These are phyloP conservation scores for Eutolmus rufibarbis DNA, from an alignment of 2,888 invertebrate genomes.

Conservation along the genomic window DNA sequence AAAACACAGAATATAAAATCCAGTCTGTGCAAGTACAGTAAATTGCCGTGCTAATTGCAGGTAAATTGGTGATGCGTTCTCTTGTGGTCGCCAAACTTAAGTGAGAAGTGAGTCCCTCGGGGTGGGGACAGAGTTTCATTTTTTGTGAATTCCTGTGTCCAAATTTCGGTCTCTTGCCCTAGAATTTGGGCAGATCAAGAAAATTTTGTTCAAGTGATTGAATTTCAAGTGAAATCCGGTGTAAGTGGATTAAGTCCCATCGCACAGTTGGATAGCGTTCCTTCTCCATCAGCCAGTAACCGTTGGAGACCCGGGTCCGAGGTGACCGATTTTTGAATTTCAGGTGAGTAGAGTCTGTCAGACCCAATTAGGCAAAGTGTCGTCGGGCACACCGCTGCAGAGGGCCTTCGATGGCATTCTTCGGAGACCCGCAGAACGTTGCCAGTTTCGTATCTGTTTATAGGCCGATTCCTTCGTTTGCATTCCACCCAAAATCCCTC, in stretches of 20 bases:
- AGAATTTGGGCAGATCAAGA: constrained; percentile 15
- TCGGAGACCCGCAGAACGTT: background rate
- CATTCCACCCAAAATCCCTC: background rate
- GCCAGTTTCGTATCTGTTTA: constrained; percentile 1
- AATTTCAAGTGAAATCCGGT: constrained; percentile 32
- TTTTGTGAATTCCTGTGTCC: constrained; percentile 1
- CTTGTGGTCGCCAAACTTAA: background rate
- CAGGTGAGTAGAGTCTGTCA: constrained; percentile 33
- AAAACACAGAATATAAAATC: background rate
- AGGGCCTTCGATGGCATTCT: background rate
- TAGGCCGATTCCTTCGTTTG: background rate
- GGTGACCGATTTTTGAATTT: background rate
- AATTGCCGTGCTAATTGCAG: constrained; percentile 1
- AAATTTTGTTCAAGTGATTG: constrained; percentile 23
- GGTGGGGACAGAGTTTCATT: background rate
- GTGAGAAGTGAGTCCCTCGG: background rate
- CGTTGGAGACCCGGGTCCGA: background rate
- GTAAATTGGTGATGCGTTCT: background rate
- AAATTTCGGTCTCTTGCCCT: background rate
- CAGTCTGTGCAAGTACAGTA: background rate
- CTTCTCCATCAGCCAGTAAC: background rate
- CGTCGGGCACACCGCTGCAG: background rate
- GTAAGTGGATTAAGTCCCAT: constrained; percentile 30
- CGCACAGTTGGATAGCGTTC: constrained; percentile 25
- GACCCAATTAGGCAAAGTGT: constrained; percentile 19